Percentiles rank a stretch among this genome's conserved stretches.
Conservation (phyloP, 2,797 vertebrate species). For the Thalassophryne amazonica region DNA sequence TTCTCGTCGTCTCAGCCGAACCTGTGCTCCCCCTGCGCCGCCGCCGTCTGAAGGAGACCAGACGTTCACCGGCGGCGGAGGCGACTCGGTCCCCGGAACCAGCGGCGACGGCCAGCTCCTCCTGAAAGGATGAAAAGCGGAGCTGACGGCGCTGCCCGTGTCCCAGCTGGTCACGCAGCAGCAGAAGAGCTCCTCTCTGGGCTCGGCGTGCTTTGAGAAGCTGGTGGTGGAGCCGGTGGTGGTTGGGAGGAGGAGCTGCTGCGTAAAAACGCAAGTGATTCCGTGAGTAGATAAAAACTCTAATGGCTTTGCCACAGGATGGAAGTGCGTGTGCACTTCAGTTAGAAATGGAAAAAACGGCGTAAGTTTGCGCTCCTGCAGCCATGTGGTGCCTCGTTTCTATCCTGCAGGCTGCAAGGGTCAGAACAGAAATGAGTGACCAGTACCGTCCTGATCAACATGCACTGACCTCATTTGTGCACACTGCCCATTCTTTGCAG, state of each 20-base stretch:
- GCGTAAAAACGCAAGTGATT: conserved; percentile 74
- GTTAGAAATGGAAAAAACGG: too few relatives aligned
- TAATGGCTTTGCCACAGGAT: too few relatives aligned
- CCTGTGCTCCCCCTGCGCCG: conserved; percentile 81
- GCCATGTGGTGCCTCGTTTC: too few relatives aligned
- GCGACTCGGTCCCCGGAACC: conserved; percentile 50
- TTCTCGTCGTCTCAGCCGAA: conserved; percentile 96
- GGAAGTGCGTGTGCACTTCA: too few relatives aligned
- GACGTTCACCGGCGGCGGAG: conserved; percentile 21
- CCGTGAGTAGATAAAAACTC: conserved; percentile 80
- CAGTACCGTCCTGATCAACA: too few relatives aligned
- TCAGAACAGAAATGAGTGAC: too few relatives aligned
- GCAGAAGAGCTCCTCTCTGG: conserved; percentile 92
- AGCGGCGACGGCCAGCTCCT: conserved; percentile 32
- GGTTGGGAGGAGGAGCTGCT: conserved; percentile 60
- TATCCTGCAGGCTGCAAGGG: too few relatives aligned
- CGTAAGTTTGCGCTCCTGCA: too few relatives aligned
- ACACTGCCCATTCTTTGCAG: too few relatives aligned
- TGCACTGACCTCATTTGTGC: too few relatives aligned
- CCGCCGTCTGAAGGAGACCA: conserved; percentile 70
- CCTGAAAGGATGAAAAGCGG: conserved; percentile 67
- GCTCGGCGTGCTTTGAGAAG: conserved; percentile 85
- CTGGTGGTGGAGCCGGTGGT: conserved; percentile 78
- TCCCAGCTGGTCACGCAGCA: conserved; percentile 82
- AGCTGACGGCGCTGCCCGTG: conserved; percentile 62